Evolutionary conservation across 2,888 invertebrate species (phyloP).

Genomic region (Nymphalis urticae): DNA sequence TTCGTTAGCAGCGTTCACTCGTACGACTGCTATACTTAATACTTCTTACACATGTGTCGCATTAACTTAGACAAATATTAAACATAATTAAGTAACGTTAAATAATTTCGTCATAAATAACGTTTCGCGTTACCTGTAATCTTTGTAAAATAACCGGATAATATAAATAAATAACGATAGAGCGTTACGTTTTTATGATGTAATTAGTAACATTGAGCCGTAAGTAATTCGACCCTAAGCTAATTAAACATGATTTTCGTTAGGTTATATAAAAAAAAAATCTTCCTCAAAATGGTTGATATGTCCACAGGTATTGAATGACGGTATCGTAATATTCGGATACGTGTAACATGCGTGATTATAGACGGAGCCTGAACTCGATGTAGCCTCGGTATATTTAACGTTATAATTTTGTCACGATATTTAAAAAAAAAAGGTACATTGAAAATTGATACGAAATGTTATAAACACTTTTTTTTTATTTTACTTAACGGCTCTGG

Average conservation of each 20-base stretch:
- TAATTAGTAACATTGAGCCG: not conserved
- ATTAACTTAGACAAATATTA: too few species aligned
- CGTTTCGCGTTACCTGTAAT: too few species aligned
- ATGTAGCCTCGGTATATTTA: not conserved
- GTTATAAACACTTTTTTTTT: not conserved
- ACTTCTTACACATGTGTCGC: too few species aligned
- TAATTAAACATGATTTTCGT: not conserved
- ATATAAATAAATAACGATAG: not conserved
- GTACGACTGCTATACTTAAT: too few species aligned
- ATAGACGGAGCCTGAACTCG: not conserved
- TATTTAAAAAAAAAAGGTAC: not conserved
- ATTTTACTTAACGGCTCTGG: not conserved
- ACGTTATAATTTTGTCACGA: not conserved
- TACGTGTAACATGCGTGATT: not conserved
- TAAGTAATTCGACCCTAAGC: not conserved
- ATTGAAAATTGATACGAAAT: not conserved
- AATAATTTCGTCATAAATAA: too few species aligned
- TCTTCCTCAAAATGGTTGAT: not conserved
- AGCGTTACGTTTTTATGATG: not conserved
- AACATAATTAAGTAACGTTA: too few species aligned
- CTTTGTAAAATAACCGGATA: too few species aligned
- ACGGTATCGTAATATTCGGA: not conserved
- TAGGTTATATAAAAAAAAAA: not conserved
- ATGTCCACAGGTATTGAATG: constrained; percentile 2
- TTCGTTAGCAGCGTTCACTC: too few species aligned